Percentiles rank a stretch among this genome's conserved stretches.
Evolutionary conservation across 2,113 vertebrate genomes (phyloP).

Genomic region (Melierax canorus): DNA sequence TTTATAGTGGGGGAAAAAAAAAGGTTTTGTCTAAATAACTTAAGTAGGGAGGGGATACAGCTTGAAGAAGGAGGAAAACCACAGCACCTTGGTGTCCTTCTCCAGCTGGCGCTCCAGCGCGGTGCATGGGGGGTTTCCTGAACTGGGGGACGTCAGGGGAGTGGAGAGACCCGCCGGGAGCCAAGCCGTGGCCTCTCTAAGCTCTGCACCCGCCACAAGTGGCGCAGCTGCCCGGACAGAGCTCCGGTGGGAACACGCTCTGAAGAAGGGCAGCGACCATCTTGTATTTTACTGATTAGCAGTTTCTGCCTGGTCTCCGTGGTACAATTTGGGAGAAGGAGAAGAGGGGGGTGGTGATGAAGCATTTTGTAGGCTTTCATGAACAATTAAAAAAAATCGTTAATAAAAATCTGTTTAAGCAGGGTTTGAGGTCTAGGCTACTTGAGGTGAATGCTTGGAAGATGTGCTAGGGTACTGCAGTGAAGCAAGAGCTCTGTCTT

Average conservation of each 20-base stretch:
- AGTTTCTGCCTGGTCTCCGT: neutral
- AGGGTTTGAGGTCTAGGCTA: neutral
- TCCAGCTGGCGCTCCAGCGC: neutral
- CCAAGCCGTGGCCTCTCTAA: too few relatives aligned
- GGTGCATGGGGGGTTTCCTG: too few relatives aligned
- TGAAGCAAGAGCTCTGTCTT: neutral
- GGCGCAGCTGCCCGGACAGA: too few relatives aligned
- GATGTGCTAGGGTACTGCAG: neutral
- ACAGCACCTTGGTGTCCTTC: neutral
- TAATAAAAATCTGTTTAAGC: neutral
- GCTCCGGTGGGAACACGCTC: too few relatives aligned
- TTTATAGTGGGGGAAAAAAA: neutral
- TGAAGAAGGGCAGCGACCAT: neutral
- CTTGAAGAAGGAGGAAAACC: neutral
- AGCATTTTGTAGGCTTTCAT: slow-evolving; percentile 21
- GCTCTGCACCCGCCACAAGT: too few relatives aligned
- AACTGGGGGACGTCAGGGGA: too few relatives aligned
- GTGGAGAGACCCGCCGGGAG: too few relatives aligned
- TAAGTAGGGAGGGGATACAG: neutral
- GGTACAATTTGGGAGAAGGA: neutral
- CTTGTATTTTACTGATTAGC: slow-evolving; percentile 22
- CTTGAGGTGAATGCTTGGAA: neutral
- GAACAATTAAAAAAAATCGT: neutral
- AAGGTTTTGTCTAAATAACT: neutral
- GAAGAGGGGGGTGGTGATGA: neutral